Evolutionary conservation across 53 echinoderm and acorn worm species (phyloP), one percentile per base, ranked within the genome.

Genomic region (Actinopyga echinites): DNA sequence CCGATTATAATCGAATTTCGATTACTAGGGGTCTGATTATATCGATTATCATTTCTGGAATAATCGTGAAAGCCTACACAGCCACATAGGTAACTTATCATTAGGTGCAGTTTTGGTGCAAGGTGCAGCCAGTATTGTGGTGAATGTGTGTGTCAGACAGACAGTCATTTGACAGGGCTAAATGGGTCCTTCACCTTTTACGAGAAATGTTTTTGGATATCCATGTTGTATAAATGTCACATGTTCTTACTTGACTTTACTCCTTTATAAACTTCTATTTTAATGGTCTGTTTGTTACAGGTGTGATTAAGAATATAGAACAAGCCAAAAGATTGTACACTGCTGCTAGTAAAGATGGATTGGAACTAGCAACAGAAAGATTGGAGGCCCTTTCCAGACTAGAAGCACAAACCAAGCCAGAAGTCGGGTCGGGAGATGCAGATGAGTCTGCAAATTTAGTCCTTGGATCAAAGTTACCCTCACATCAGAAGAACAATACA

Each of bases 341-440:
- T 40, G 57, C 57, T 74, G 91, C 94, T 12, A 91, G 91, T 53
- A 20, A 86, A n/a, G 29, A 35, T 6, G 95, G 95, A 26, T 77
- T 83, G 34, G 82, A 85, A 54, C 63, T 65, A 68, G 95, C 95
- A 29, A 67, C 75, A 35, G 81, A 92, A 32, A 89, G 59, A 40
- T 67, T 92, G 24, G 25, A 42, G 22, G 52, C 31, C 40, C 21
- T 86, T 74, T 42, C 24, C 6, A 67, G 68, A 25, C 9, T 33
- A 23, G 82, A 85, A 26, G 54, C 30, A 54, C 8, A 85, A 75
- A 59, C 8, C 44, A 58, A 43, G 17, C 37, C 63, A 82, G 40
- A 15, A 58, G 57, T 54, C 74, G 23, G 20, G 9, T 22, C 34
- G 20, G 68, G 38, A 38, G 68, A 30, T 32, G 21, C n/a, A 9